These are phyloP conservation scores for Epirrhoe tristata DNA, from an alignment of 2,888 invertebrate species.

Conservation along the genomic window DNA sequence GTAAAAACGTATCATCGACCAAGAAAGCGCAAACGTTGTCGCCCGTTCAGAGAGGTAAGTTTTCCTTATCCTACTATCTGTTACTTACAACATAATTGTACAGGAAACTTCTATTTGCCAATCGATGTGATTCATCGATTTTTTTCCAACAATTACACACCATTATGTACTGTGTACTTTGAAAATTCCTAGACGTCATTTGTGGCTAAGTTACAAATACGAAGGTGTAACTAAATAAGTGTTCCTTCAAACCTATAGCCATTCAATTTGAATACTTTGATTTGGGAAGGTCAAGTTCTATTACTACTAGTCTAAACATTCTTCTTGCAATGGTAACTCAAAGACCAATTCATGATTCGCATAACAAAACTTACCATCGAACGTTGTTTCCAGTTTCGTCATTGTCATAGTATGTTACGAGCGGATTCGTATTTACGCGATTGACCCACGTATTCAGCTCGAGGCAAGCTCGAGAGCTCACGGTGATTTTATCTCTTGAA, in stretches of 20 bases:
- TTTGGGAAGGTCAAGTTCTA: too few relatives aligned
- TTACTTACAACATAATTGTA: neutral
- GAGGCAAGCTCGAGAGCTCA: neutral
- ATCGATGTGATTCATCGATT: conserved; percentile 12
- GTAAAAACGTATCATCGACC: conserved; percentile 33
- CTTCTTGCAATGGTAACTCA: conserved; percentile 2
- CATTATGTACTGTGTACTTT: conserved; percentile 1
- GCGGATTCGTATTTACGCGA: neutral
- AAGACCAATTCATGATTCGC: conserved; percentile 13
- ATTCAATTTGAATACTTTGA: too few relatives aligned
- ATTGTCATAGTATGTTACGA: conserved; percentile 11
- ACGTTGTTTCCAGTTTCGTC: conserved; percentile 10
- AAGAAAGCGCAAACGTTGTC: conserved; percentile 69
- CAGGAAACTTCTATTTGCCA: conserved; percentile 11
- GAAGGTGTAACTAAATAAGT: neutral
- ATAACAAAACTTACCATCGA: conserved; percentile 4
- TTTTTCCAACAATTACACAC: conserved; percentile 3
- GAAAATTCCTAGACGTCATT: conserved; percentile 6
- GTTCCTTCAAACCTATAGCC: too few relatives aligned
- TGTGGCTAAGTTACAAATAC: neutral
- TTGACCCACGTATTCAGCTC: neutral
- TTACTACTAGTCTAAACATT: too few relatives aligned
- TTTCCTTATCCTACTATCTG: neutral
- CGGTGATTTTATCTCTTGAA: neutral
- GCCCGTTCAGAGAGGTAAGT: conserved; percentile 65